phyloP scores from a whole-genome alignment of 2,888 invertebrate species.

The Nasonovia ribisnigri region DNA sequence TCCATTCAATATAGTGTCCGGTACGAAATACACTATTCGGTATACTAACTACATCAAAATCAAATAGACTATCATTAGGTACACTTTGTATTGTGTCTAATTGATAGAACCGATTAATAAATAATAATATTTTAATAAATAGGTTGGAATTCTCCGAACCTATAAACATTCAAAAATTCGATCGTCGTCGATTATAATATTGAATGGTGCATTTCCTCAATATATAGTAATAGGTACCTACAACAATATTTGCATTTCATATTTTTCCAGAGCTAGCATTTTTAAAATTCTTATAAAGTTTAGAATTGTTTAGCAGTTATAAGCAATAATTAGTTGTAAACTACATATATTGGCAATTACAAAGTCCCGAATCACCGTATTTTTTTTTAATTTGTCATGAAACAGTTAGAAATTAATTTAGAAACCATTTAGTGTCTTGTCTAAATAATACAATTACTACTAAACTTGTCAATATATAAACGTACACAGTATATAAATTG shows the following conservation, averaged over 20 bases:
- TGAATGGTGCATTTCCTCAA: background rate
- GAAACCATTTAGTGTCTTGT: background rate
- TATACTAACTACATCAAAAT: background rate
- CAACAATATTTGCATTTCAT: background rate
- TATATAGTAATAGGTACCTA: background rate
- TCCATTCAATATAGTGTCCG: background rate
- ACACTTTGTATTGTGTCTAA: background rate
- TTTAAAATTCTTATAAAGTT: background rate
- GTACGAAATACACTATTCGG: background rate
- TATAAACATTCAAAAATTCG: background rate
- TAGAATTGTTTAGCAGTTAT: background rate
- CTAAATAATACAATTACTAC: background rate
- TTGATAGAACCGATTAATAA: background rate
- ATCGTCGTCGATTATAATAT: background rate
- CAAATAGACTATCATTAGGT: background rate
- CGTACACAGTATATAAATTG: background rate
- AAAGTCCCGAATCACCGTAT: too few species aligned
- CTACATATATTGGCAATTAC: background rate
- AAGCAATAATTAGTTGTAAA: background rate
- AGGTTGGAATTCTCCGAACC: background rate
- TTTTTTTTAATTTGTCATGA: too few species aligned
- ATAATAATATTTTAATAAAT: constrained; percentile 14
- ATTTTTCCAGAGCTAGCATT: background rate
- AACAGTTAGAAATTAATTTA: background rate
- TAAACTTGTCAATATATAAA: background rate